phyloP scores from a whole-genome alignment of 2,797 vertebrate species.

The Melanotaenia parkinsoni region DNA sequence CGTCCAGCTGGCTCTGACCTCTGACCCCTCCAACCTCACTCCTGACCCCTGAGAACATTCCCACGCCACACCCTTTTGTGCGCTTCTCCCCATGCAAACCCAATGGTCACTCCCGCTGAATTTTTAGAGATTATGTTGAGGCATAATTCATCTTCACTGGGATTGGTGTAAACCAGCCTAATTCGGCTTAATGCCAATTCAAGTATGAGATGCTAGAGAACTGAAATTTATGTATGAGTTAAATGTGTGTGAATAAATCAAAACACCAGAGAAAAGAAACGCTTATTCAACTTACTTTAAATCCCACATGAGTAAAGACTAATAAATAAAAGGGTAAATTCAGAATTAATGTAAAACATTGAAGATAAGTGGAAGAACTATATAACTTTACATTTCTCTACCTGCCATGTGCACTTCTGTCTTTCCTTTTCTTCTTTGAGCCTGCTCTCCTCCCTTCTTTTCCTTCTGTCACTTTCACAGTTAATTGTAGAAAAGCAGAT shows the following conservation, averaged over 20 bases:
- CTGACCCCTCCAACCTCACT: constrained; percentile 82
- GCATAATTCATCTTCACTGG: constrained; percentile 56
- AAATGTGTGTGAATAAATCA: constrained; percentile 1
- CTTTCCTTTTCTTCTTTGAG: constrained; percentile 40
- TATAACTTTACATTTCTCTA: constrained; percentile 49
- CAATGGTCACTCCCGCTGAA: constrained; percentile 76
- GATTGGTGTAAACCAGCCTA: constrained; percentile 65
- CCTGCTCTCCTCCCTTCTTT: constrained; percentile 55
- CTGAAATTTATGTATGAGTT: constrained; percentile 6
- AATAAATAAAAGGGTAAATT: background rate
- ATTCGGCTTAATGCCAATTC: constrained; percentile 61
- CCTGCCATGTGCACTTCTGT: constrained; percentile 66
- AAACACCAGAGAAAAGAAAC: background rate
- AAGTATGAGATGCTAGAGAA: constrained; percentile 21
- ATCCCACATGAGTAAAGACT: background rate
- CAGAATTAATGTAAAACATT: background rate
- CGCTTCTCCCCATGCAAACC: constrained; percentile 73
- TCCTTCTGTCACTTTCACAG: constrained; percentile 83
- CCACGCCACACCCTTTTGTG: constrained; percentile 89
- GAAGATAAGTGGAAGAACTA: constrained; percentile 22
- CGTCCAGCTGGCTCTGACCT: constrained; percentile 86
- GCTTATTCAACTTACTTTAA: background rate
- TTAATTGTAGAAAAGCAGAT: constrained; percentile 86
- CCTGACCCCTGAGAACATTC: constrained; percentile 84
- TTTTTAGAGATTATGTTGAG: constrained; percentile 61